Evolutionary conservation across 2,113 vertebrate species (phyloP).

Genomic region (Semnopithecus entellus): DNA sequence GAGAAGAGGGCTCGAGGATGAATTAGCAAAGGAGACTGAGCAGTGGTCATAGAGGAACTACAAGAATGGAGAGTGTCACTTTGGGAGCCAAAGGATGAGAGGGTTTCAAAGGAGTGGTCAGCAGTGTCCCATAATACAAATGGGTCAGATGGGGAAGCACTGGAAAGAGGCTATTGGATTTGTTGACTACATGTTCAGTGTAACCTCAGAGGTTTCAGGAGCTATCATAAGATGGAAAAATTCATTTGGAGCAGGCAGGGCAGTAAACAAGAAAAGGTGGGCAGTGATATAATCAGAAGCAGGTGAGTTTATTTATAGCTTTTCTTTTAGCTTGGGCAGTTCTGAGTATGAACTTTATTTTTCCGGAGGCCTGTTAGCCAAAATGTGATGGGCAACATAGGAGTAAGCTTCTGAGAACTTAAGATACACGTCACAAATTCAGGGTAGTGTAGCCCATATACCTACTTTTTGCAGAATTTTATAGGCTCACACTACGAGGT

Average conservation of each 20-base stretch:
- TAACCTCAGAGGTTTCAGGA: background rate
- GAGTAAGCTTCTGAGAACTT: background rate
- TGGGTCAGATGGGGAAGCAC: background rate
- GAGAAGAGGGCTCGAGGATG: background rate
- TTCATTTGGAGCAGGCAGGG: no score
- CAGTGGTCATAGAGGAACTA: background rate
- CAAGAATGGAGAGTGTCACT: background rate
- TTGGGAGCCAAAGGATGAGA: background rate
- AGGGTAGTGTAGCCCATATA: background rate
- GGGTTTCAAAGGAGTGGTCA: background rate
- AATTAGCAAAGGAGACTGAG: background rate
- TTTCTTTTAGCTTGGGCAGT: background rate
- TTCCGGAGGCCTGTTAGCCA: background rate
- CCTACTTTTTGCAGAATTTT: background rate
- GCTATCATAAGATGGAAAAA: background rate
- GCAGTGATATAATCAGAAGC: background rate
- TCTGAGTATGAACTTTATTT: background rate
- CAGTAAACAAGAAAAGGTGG: background rate
- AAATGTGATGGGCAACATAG: background rate
- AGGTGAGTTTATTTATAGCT: background rate
- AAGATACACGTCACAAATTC: background rate
- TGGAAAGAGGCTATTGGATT: background rate
- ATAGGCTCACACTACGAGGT: background rate
- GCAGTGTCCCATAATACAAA: background rate
- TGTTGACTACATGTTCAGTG: background rate